A percentile compares a stretch with the other conserved stretches of the same genome.
Evolutionary conservation across 2,113 vertebrate species (phyloP).

Genomic region (Mustela lutreola): DNA sequence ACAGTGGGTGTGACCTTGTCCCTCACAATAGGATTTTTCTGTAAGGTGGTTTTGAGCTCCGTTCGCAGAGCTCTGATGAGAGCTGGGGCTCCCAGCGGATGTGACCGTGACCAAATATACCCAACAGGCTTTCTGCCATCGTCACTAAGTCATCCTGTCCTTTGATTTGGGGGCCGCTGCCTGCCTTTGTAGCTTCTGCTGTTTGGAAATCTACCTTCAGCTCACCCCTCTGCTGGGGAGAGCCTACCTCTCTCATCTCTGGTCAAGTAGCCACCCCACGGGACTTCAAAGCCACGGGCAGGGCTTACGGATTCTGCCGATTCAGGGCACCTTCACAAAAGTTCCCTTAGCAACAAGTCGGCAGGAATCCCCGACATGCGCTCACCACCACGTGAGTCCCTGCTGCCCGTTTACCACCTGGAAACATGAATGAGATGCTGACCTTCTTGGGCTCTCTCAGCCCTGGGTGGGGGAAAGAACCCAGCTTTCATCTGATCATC

Average conservation of each 20-base stretch:
- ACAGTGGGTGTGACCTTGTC: constrained; percentile 8
- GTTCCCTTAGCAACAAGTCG: constrained; percentile 76
- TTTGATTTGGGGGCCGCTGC: constrained; percentile 6
- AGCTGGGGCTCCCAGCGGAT: neutral
- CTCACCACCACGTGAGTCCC: neutral
- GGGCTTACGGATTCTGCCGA: constrained; percentile 20
- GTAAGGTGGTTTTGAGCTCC: neutral
- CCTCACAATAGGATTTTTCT: neutral
- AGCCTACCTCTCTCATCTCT: neutral
- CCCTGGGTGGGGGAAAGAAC: too few species aligned
- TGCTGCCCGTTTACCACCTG: neutral
- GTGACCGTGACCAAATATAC: neutral
- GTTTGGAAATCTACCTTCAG: neutral
- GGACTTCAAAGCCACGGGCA: constrained; percentile 45
- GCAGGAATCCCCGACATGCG: constrained; percentile 65
- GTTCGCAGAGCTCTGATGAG: constrained; percentile 17
- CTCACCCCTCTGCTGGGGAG: neutral
- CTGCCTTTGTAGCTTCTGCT: neutral
- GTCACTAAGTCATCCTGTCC: neutral
- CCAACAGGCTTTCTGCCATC: neutral
- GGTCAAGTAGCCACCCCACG: neutral
- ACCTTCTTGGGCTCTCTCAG: neutral
- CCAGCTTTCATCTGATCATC: neutral
- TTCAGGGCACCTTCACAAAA: constrained; percentile 60
- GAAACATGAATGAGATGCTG: constrained; percentile 22